Base-by-base conservation (phyloP, 2,113 vertebrate species). In the Polypterus senegalus region DNA sequence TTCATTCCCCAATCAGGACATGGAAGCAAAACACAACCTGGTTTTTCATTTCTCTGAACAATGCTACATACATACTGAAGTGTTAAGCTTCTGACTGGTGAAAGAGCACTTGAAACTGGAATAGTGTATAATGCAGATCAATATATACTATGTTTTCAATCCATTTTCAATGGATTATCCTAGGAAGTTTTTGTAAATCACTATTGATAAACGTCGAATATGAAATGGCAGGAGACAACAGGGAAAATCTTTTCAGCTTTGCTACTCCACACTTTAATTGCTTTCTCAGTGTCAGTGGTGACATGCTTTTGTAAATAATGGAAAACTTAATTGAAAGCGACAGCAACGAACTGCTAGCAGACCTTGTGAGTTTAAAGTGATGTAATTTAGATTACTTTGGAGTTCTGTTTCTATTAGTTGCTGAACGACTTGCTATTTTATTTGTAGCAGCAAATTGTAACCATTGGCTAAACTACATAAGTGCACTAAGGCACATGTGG, bases 241-340 rank as follows among this genome's bases (percentile, higher is more conserved):
- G 45, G 48, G 4, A 46, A 10, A 57, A 10, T 47, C 56, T 58
- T 46, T 9, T 48, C 61, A n/a, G 9, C 45, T 43, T 27, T 66
- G 46, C 45, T 54, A 58, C 43, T 63, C 49, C 48, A 49, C 60
- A 54, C 53, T 60, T 63, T 63, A 63, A 66, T 63, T 62, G 54
- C 54, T 63, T 58, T 58, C 52, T 51, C 46, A 47, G 54, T 66
- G 67, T 66, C 67, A 63, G 58, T 48, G 67, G 53, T 47, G 64
- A 61, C 59, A 61, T 53, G 54, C 10, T 51, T 63, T 69, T 61
- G 54, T 60, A 66, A 69, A 63, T 61, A 69, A 69, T 66, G 61
- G 65, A 63, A 53, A 54, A 54, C 45, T 54, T 63, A 60, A 69
- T 62, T 57, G 58, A 63, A 69, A 58, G 45, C 63, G 64, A 66